Evolutionary conservation across 2,797 vertebrate species (phyloP).

Genomic region (Hippoglossus hippoglossus): DNA sequence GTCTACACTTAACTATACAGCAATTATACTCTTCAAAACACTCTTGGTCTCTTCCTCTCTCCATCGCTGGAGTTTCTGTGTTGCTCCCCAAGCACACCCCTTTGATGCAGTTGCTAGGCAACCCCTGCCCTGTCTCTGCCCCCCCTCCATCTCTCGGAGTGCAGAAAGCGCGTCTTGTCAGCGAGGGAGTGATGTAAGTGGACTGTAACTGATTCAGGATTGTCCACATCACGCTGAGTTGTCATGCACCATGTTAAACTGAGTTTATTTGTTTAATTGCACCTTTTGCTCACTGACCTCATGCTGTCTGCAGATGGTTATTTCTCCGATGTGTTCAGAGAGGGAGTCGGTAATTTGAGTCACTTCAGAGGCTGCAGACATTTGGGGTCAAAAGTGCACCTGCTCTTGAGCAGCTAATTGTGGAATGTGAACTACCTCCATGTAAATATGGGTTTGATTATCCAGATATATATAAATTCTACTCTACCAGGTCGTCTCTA

Average conservation of each 20-base stretch:
- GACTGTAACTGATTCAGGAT: slow-evolving; percentile 34
- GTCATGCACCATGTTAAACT: background rate
- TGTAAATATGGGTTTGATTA: too few species aligned
- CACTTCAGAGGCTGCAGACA: too few species aligned
- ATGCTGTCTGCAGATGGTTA: too few species aligned
- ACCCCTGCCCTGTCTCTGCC: slow-evolving; percentile 58
- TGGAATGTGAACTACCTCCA: too few species aligned
- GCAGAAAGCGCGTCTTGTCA: slow-evolving; percentile 25
- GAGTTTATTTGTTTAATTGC: background rate
- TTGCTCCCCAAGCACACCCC: slow-evolving; percentile 49
- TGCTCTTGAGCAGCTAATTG: too few species aligned
- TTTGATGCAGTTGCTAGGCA: slow-evolving; percentile 82
- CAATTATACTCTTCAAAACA: slow-evolving; percentile 14
- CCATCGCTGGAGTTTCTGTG: slow-evolving; percentile 20
- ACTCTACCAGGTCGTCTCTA: too few species aligned
- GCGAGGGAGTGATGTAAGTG: slow-evolving; percentile 48
- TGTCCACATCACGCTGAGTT: slow-evolving; percentile 2
- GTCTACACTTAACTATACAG: slow-evolving; percentile 3
- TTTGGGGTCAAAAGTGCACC: too few species aligned
- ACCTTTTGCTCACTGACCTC: background rate
- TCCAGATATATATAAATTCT: too few species aligned
- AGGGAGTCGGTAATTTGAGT: too few species aligned
- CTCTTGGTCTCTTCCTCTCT: slow-evolving; percentile 3
- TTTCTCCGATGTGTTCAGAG: too few species aligned
- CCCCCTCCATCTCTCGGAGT: background rate